Percentiles rank a stretch among this genome's conserved stretches.
Evolutionary conservation across 2,113 vertebrate species (phyloP).

Genomic region (Agelaius phoeniceus): DNA sequence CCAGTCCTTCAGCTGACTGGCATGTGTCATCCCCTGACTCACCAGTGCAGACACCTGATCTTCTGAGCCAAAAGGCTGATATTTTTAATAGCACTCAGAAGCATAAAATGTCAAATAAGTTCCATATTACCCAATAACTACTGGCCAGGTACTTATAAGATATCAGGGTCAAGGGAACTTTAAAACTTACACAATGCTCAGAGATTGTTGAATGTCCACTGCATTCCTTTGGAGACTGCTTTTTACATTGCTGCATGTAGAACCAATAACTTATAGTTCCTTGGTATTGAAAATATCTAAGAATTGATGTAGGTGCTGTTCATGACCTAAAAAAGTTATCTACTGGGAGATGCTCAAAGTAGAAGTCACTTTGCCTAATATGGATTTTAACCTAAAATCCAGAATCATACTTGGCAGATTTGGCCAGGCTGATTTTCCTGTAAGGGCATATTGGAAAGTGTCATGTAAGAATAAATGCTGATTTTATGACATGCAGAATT

Average conservation of each 20-base stretch:
- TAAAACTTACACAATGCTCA: not conserved
- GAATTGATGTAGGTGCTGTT: not conserved
- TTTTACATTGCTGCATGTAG: not conserved
- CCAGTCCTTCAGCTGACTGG: not conserved
- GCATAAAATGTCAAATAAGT: not conserved
- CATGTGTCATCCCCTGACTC: constrained; percentile 16
- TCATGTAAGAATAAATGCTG: not conserved
- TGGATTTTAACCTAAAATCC: not conserved
- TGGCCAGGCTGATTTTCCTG: not conserved
- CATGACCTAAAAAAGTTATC: not conserved
- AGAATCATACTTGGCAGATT: not conserved
- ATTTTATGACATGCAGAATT: not conserved
- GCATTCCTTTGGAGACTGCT: not conserved
- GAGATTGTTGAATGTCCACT: not conserved
- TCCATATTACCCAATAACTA: not conserved
- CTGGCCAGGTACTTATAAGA: not conserved
- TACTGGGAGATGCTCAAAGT: not conserved
- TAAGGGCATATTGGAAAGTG: not conserved
- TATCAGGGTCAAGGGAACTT: not conserved
- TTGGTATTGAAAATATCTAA: not conserved
- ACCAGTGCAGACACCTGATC: not conserved
- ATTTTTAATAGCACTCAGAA: not conserved
- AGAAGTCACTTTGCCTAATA: not conserved
- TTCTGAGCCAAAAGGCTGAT: not conserved
- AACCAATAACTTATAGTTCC: not conserved